Conservation (phyloP, 1,140 invertebrate species). For the Callitettix versicolor region DNA sequence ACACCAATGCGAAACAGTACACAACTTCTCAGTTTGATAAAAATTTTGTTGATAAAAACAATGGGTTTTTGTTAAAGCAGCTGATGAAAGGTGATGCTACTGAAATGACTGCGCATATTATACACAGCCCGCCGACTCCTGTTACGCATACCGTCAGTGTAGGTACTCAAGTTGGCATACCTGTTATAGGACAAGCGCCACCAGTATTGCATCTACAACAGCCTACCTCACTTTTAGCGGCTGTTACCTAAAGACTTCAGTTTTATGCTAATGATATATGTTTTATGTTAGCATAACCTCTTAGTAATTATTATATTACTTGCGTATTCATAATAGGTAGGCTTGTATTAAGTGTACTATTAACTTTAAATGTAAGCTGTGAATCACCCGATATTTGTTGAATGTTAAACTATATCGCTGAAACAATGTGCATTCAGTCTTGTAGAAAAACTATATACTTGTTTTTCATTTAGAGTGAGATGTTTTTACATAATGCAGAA, state of each 20-base stretch:
- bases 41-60: conserved; percentile 66
- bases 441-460: too few species aligned
- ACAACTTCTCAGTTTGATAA: conserved; percentile 63
- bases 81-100: conserved; percentile 37
- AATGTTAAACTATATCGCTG: too few species aligned
- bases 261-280: not conserved
- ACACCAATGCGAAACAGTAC: conserved; percentile 69
- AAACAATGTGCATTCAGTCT: too few species aligned
- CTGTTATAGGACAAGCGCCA: conserved; percentile 23
- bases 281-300: not conserved
- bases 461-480: too few species aligned
- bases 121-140: conserved; percentile 18
- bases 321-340: too few species aligned
- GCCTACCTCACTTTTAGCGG: conserved; percentile 26
- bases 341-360: too few species aligned
- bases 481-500: too few species aligned
- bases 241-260: conserved; percentile 25
- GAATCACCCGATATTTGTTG: too few species aligned
- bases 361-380: too few species aligned
- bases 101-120: conserved; percentile 31
- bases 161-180: conserved; percentile 28
- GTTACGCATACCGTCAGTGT: conserved; percentile 26
- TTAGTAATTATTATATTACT: too few species aligned
- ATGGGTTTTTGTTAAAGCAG: conserved; percentile 42
- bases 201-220: conserved; percentile 25